These are phyloP conservation scores for Drosophila nasuta DNA, from an alignment of 1,140 invertebrate species.

Conservation along the genomic window DNA sequence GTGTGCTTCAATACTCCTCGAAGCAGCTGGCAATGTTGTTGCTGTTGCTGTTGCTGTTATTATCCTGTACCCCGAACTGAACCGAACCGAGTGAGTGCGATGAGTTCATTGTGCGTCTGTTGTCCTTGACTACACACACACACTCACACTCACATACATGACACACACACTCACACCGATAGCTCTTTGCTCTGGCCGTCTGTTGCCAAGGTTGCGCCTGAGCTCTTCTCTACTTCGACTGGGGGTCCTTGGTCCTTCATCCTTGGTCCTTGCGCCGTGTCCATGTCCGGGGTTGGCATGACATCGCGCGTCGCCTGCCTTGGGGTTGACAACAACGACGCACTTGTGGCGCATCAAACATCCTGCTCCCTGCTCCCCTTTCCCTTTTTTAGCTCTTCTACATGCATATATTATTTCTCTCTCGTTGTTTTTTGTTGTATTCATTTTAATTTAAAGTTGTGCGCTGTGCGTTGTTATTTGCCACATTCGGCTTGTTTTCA, in stretches of 20 bases:
- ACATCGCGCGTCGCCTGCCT: conserved; percentile 28
- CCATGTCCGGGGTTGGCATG: conserved; percentile 20
- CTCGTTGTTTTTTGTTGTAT: conserved; percentile 4
- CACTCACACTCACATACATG: conserved; percentile 6
- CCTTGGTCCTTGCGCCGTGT: background rate
- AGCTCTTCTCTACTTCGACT: conserved; percentile 10
- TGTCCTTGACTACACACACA: conserved; percentile 45
- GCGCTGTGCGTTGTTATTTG: conserved; percentile 22
- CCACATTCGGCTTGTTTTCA: conserved; percentile 31
- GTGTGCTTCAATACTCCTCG: conserved; percentile 7
- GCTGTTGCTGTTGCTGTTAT: conserved; percentile 32
- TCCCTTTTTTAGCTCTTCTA: background rate
- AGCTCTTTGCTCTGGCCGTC: conserved; percentile 7
- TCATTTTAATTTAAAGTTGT: conserved; percentile 48
- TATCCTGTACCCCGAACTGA: conserved; percentile 19
- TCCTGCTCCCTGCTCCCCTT: background rate
- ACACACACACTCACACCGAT: conserved; percentile 25
- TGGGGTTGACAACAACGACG: conserved; percentile 49
- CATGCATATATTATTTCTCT: conserved; percentile 18
- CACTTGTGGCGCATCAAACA: conserved; percentile 55
- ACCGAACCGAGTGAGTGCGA: conserved; percentile 24
- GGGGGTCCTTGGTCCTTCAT: background rate
- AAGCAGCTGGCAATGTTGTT: conserved; percentile 18
- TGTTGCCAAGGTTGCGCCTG: conserved; percentile 42
- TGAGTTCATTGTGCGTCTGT: conserved; percentile 54